Evolutionary conservation across 2,888 invertebrate genomes (phyloP).

Genomic region (Hirudinaria manillensis): DNA sequence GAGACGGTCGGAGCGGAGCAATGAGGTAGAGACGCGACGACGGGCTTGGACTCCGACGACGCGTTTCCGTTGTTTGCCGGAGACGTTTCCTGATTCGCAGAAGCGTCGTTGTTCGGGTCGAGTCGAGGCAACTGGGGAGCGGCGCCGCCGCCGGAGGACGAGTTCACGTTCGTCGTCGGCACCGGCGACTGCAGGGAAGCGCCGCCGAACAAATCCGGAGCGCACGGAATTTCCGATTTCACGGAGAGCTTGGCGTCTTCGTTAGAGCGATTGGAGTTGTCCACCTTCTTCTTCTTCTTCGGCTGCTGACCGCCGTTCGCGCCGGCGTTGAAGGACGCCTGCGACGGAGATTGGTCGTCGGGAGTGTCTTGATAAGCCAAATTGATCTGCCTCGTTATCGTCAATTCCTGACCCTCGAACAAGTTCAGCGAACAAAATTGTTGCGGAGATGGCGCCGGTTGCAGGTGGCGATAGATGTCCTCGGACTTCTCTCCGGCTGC

Average conservation of each 20-base stretch:
- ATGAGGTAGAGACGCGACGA: conserved; percentile 16
- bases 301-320: conserved; percentile 14
- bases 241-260: conserved; percentile 9
- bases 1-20: neutral
- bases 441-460: conserved; percentile 86
- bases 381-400: conserved; percentile 90
- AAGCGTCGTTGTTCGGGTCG: conserved; percentile 3
- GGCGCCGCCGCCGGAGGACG: neutral
- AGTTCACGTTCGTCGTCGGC: conserved; percentile 26
- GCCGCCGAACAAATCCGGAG: conserved; percentile 29
- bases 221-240: conserved; percentile 20
- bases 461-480: conserved; percentile 63
- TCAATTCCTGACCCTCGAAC: conserved; percentile 90
- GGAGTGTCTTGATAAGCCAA: conserved; percentile 61
- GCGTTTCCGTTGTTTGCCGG: neutral
- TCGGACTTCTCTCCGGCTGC: conserved; percentile 57
- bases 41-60: neutral
- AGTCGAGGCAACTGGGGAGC: conserved; percentile 21
- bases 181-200: conserved; percentile 20
- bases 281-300: conserved; percentile 33
- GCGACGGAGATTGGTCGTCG: conserved; percentile 18
- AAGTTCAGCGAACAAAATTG: conserved; percentile 91
- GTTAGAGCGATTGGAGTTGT: conserved; percentile 8
- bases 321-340: conserved; percentile 9
- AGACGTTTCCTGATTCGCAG: neutral